A percentile compares a stretch with the other conserved stretches of the same genome.
Evolutionary conservation across 2,888 invertebrate genomes (phyloP).

Genomic region (Ceratothoa steindachneri): DNA sequence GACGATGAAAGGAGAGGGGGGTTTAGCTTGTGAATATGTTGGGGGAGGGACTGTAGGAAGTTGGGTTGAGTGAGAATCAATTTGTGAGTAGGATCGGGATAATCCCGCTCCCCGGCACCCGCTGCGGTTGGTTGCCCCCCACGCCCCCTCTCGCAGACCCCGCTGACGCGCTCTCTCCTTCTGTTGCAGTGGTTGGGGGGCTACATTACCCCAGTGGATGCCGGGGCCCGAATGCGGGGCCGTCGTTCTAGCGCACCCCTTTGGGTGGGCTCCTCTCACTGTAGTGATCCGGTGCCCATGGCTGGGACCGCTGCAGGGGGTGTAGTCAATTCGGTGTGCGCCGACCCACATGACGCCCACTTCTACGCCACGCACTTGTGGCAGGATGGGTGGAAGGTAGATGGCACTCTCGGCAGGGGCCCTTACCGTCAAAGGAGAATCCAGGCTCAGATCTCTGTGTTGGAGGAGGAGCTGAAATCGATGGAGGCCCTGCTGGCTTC

Average conservation of each 20-base stretch:
- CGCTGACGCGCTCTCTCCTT: constrained; percentile 17
- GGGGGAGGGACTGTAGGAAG: not conserved
- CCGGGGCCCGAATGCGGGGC: not conserved
- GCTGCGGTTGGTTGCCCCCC: constrained; percentile 23
- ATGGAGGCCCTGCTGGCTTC: constrained; percentile 31
- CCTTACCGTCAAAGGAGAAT: constrained; percentile 41
- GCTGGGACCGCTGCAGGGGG: no score
- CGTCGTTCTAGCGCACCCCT: not conserved
- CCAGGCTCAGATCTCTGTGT: constrained; percentile 27
- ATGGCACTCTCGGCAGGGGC: constrained; percentile 19
- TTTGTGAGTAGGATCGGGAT: not conserved
- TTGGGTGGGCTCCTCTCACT: no score
- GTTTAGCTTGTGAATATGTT: no score
- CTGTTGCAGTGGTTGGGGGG: constrained; percentile 42
- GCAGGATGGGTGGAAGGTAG: not conserved
- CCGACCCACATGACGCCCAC: not conserved
- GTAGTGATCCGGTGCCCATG: no score
- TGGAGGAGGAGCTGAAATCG: constrained; percentile 34
- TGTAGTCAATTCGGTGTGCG: no score
- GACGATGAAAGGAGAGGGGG: no score
- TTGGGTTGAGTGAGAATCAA: not conserved
- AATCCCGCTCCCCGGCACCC: constrained; percentile 21
- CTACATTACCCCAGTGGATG: constrained; percentile 35
- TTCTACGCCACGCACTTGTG: not conserved
- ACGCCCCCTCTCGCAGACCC: constrained; percentile 25